These are phyloP conservation scores for Pantherophis guttatus DNA, from an alignment of 2,113 vertebrate genomes.

Conservation along the genomic window DNA sequence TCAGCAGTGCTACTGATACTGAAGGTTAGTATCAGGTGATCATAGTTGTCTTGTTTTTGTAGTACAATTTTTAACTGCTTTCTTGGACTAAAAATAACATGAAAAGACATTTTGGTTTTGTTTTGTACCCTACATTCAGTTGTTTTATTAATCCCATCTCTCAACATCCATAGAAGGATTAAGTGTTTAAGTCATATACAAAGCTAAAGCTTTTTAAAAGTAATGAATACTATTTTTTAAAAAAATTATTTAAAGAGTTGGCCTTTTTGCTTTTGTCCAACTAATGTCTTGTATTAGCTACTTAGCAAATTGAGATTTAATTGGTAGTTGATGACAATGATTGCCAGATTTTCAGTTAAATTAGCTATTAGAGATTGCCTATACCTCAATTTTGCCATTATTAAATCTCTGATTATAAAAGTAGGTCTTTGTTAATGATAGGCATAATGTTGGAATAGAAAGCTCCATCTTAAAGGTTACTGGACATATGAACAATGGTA, in stretches of 20 bases:
- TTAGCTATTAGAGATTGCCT: not conserved
- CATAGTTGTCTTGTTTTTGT: not conserved
- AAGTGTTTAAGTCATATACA: not conserved
- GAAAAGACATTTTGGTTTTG: not conserved
- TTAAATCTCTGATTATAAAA: not conserved
- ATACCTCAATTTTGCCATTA: not conserved
- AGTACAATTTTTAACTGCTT: not conserved
- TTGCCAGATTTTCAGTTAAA: not conserved
- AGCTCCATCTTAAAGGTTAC: not conserved
- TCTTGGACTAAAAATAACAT: not conserved
- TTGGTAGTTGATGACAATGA: not conserved
- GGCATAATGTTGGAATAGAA: not conserved
- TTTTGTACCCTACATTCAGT: slow-evolving; percentile 1
- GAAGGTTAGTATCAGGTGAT: slow-evolving; percentile 75
- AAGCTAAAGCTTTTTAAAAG: not conserved
- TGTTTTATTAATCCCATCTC: slow-evolving; percentile 1
- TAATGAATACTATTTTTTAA: not conserved
- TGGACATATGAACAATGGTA: not conserved
- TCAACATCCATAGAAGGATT: not conserved
- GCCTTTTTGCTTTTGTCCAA: not conserved
- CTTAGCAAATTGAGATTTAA: not conserved
- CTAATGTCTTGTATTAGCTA: not conserved
- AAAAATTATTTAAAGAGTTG: not conserved
- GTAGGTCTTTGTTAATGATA: not conserved
- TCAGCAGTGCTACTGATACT: slow-evolving; percentile 95